These are phyloP conservation scores for Indicator indicator DNA, from an alignment of 2,113 vertebrate genomes.

Conservation along the genomic window DNA sequence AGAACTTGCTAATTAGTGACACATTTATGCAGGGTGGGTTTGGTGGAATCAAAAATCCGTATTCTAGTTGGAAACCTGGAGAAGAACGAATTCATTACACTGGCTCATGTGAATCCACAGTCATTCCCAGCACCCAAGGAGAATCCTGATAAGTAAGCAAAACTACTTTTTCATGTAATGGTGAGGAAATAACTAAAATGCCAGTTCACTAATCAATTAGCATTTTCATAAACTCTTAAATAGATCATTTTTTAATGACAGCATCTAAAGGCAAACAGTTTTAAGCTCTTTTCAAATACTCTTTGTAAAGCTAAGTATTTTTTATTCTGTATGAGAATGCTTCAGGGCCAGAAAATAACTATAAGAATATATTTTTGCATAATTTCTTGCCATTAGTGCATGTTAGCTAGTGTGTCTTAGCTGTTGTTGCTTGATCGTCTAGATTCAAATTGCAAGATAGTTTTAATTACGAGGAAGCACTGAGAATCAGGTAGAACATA, in stretches of 20 bases:
- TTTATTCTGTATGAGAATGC: not conserved
- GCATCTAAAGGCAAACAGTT: not conserved
- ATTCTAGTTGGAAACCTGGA: conserved; percentile 89
- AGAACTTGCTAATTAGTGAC: conserved; percentile 37
- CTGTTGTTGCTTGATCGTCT: not conserved
- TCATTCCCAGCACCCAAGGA: conserved; percentile 85
- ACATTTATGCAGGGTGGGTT: conserved; percentile 82
- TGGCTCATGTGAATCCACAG: conserved; percentile 87
- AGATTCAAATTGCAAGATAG: not conserved
- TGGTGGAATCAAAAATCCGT: conserved; percentile 93
- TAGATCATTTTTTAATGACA: not conserved
- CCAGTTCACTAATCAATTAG: not conserved
- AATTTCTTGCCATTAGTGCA: not conserved
- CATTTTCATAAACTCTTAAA: not conserved
- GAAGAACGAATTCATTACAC: conserved; percentile 87
- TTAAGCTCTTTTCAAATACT: not conserved
- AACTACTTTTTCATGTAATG: not conserved
- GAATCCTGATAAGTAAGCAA: conserved; percentile 83
- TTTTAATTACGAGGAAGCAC: not conserved
- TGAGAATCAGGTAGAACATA: not conserved
- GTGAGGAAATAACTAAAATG: not conserved
- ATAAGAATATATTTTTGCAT: not conserved
- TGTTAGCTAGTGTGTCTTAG: not conserved
- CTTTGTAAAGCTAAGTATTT: not conserved
- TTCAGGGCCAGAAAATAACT: not conserved